These are phyloP conservation scores for Physeter macrocephalus DNA, from an alignment of 2,113 vertebrate species.

Conservation along the genomic window DNA sequence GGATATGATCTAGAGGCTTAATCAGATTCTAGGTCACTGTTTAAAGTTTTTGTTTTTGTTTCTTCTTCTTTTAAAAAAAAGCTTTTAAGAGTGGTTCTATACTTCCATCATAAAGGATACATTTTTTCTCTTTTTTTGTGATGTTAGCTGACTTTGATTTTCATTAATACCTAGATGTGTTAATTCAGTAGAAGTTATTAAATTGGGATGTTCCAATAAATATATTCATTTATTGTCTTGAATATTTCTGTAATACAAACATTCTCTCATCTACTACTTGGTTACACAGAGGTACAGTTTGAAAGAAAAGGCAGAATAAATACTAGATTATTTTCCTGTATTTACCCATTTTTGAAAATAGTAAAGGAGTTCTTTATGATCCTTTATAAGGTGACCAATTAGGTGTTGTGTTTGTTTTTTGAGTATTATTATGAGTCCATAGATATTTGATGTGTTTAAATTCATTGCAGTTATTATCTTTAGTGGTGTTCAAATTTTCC, in stretches of 20 bases:
- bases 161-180: not conserved
- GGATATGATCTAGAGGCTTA: not conserved
- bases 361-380: not conserved
- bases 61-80: not conserved
- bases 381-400: not conserved
- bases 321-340: not conserved
- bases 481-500: not conserved
- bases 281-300: not conserved
- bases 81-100: not conserved
- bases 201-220: not conserved
- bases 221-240: not conserved
- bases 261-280: not conserved
- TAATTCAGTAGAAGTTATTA: not conserved
- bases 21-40: not conserved
- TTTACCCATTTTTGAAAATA: not conserved
- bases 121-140: not conserved
- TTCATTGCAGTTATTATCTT: not conserved
- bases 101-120: not conserved
- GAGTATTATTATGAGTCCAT: not conserved
- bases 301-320: not conserved
- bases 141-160: not conserved
- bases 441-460: not conserved
- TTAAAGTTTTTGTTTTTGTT: not conserved
- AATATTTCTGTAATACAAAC: not conserved
- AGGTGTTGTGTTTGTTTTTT: not conserved